phyloP scores from a whole-genome alignment of 1,140 invertebrate species.

The Anagrus nilaparvatae region DNA sequence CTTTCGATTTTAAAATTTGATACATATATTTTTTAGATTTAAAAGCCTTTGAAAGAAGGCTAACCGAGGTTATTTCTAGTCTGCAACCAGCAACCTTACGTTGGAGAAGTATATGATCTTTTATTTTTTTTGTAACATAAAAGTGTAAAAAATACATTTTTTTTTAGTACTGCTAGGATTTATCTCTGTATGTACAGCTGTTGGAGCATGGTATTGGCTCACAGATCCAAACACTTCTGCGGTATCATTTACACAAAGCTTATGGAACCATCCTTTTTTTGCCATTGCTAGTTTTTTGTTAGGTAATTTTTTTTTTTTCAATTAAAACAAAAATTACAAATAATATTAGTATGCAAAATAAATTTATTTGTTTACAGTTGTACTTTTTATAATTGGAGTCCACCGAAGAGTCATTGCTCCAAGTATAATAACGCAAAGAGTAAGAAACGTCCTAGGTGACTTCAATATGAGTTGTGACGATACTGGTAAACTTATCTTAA shows the following conservation, averaged over 20 bases:
- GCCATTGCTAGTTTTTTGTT: slow-evolving; percentile 78
- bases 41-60: slow-evolving; percentile 89
- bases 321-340: slow-evolving; percentile 7
- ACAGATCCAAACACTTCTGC: slow-evolving; percentile 81
- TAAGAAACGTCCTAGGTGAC: slow-evolving; percentile 78
- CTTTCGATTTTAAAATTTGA: slow-evolving; percentile 1
- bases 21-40: slow-evolving; percentile 65
- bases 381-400: slow-evolving; percentile 84
- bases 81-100: slow-evolving; percentile 81
- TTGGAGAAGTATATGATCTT: slow-evolving; percentile 73
- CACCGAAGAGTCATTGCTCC: slow-evolving; percentile 93
- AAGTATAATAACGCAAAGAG: slow-evolving; percentile 87
- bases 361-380: slow-evolving; percentile 51
- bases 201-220: slow-evolving; percentile 90
- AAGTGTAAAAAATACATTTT: too few relatives aligned
- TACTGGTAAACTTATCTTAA: slow-evolving; percentile 82
- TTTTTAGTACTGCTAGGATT: slow-evolving; percentile 73
- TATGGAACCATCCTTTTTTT: slow-evolving; percentile 94
- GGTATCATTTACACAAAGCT: slow-evolving; percentile 80
- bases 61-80: slow-evolving; percentile 93
- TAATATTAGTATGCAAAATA: too few relatives aligned
- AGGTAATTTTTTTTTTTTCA: slow-evolving; percentile 40
- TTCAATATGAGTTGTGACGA: slow-evolving; percentile 99
- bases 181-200: slow-evolving; percentile 77
- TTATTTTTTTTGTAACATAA: slow-evolving; percentile 4